phyloP scores from a whole-genome alignment of 2,113 vertebrate genomes.

The Campylorhamphus procurvoides region DNA sequence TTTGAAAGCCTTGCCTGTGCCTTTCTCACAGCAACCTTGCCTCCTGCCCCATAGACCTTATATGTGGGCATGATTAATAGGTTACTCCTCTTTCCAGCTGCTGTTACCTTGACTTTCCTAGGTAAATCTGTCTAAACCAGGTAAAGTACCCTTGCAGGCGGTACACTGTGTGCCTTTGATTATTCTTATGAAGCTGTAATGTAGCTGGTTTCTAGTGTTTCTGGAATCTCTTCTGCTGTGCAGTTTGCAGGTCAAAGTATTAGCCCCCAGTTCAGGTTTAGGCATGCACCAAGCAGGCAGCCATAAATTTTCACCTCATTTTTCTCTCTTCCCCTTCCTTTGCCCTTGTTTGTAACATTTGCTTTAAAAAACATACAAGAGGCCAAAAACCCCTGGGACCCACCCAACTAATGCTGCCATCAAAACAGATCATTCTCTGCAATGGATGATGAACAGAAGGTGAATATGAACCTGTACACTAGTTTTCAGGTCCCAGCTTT shows the following conservation, averaged over 20 bases:
- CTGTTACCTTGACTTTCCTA: neutral
- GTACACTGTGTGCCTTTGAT: neutral
- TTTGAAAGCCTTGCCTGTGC: neutral
- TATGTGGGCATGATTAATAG: neutral
- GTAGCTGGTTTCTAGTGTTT: neutral
- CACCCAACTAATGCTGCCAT: neutral
- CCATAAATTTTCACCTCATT: neutral
- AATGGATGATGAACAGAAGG: neutral
- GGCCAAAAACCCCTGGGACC: neutral
- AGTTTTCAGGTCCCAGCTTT: neutral
- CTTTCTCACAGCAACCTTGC: neutral
- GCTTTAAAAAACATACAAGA: neutral
- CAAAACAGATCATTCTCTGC: neutral
- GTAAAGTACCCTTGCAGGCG: neutral
- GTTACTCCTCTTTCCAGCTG: neutral
- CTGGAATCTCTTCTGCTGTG: neutral
- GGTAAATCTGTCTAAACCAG: neutral
- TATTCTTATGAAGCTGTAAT: neutral
- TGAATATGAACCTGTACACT: neutral
- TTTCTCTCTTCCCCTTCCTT: neutral
- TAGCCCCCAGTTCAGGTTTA: neutral
- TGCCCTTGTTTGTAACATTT: neutral
- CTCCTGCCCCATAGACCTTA: neutral
- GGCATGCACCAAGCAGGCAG: neutral
- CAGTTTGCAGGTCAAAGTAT: neutral